phyloP scores from a whole-genome alignment of 2,888 invertebrate genomes.

The Ophioninae sp. region DNA sequence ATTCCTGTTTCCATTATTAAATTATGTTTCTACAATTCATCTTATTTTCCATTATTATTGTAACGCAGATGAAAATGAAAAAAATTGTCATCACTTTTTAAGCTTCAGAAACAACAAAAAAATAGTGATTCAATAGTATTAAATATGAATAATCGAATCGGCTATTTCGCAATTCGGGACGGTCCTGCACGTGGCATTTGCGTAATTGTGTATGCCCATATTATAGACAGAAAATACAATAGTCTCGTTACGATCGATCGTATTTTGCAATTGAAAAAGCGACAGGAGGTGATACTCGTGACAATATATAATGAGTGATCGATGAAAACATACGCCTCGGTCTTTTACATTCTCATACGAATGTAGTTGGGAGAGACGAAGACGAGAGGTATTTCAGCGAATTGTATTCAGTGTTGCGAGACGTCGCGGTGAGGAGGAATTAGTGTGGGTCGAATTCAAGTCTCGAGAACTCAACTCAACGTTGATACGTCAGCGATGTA shows the following conservation, averaged over 20 bases:
- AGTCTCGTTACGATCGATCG: conserved; percentile 15
- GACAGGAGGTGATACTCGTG: conserved; percentile 39
- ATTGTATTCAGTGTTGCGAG: conserved; percentile 48
- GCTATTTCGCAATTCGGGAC: not conserved
- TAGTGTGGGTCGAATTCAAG: conserved; percentile 48
- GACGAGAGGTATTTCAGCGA: conserved; percentile 39
- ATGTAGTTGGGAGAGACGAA: not conserved
- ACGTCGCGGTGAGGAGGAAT: not conserved
- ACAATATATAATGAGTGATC: conserved; percentile 56
- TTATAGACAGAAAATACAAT: not conserved
- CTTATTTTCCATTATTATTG: no score
- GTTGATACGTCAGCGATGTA: conserved; percentile 14
- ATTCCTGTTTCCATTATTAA: no score
- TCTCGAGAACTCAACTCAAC: not conserved
- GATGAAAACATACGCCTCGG: conserved; percentile 48
- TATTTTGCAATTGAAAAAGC: conserved; percentile 55
- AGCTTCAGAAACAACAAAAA: no score
- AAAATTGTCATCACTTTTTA: no score
- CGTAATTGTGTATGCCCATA: conserved; percentile 2
- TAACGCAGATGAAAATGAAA: no score
- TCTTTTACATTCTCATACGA: conserved; percentile 27
- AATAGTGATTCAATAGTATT: not conserved
- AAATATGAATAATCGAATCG: not conserved
- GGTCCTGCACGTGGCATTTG: not conserved
- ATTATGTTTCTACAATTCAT: no score